Evolutionary conservation across 2,888 invertebrate genomes (phyloP), one percentile per base, ranked within the genome.

Genomic region (Leptinotarsa rubiginosa): DNA sequence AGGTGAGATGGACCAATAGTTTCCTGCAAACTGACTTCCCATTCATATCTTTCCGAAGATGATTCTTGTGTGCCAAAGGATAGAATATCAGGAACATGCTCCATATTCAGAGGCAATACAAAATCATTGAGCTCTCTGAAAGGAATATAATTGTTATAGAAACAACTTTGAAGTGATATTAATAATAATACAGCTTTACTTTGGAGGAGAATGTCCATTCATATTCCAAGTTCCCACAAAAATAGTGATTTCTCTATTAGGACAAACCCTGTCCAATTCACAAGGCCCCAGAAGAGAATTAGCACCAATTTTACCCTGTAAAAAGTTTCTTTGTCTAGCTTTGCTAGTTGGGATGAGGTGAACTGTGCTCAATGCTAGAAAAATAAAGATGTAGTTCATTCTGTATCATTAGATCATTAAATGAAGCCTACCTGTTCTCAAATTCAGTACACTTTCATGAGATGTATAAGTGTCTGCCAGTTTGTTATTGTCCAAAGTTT

Each of bases 201-300:
- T 93, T 65, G 95, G 95, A 64, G 95, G 94, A 80, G 91, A 90
- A 85, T 97, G 95, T 49, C 97, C 97, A 88, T 97, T 97, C 97
- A 98, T 97, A 86, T 98, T 98, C 97, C 98, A 98, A 31, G 97
- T 96, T 7, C 96, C 97, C 72, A 97, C 93, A 90, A 96, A 97
- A 82, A 98, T 92, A 79, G 92, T 94, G 0, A 97, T 91, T 88
- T 96, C 95, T 81, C 95, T 91, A 83, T 93, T 93, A 1, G 97
- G 97, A 83, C 98, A 92, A 64, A 95, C 94, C 86, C 96, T 93
- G 82, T 95, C 94, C 73, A 98, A 89, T 86, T 98, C 97, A 20
- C 92, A 92, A 2, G 94, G 91, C 0, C 97, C 97, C 64, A 97
- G 88, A 59, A 97, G 87, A 0, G 96, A 94, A 84, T 93, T 93